Conservation (phyloP, 1,140 invertebrate species). For the Aphelinus certus region DNA sequence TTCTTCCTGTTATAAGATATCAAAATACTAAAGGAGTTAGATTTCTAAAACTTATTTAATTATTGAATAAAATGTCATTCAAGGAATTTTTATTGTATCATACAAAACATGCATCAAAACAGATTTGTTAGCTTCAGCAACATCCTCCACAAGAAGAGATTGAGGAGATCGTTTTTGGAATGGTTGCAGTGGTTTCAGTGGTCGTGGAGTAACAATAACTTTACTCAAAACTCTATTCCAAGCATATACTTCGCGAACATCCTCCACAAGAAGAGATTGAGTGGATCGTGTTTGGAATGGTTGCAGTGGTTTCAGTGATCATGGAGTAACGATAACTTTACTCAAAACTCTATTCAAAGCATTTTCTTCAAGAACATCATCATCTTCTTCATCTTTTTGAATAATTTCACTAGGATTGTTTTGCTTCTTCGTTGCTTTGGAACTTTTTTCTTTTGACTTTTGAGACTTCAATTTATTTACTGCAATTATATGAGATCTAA, state of each 20-base stretch:
- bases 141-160: conserved; percentile 79
- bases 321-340: conserved; percentile 57
- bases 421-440: conserved; percentile 35
- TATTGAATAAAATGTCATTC: too few relatives aligned
- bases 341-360: conserved; percentile 54
- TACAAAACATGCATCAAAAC: conserved; percentile 61
- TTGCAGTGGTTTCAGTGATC: conserved; percentile 57
- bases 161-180: conserved; percentile 68
- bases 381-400: conserved; percentile 34
- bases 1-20: too few relatives aligned
- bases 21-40: too few relatives aligned
- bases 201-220: conserved; percentile 63
- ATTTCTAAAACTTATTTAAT: too few relatives aligned
- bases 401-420: conserved; percentile 17
- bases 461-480: conserved; percentile 46
- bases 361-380: conserved; percentile 47
- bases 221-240: conserved; percentile 58
- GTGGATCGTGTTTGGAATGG: conserved; percentile 57
- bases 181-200: conserved; percentile 61
- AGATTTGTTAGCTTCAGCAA: conserved; percentile 89
- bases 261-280: too few relatives aligned
- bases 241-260: too few relatives aligned
- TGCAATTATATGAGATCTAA: conserved; percentile 62
- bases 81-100: too few relatives aligned
- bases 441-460: conserved; percentile 32